phyloP scores from a whole-genome alignment of 1,140 invertebrate genomes.

The Nasonia vitripennis region DNA sequence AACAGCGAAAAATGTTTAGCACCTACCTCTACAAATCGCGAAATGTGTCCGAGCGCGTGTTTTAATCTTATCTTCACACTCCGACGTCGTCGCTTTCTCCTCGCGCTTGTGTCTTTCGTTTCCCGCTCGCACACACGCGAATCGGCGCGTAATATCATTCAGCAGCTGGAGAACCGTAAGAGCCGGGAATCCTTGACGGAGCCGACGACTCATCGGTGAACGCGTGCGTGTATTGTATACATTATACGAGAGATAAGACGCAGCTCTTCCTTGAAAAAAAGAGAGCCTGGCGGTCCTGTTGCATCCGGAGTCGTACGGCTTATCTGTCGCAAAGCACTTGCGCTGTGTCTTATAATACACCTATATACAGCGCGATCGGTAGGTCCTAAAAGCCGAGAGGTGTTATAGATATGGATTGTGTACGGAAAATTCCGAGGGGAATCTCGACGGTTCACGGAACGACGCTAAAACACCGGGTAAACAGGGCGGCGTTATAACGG shows the following conservation, averaged over 20 bases:
- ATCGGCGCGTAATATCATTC: not conserved
- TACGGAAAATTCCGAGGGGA: not conserved
- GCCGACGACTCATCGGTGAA: not conserved
- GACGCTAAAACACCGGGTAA: not conserved
- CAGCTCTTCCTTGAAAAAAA: not conserved
- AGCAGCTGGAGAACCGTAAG: not conserved
- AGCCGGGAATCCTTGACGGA: not conserved
- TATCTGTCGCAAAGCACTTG: constrained; percentile 46
- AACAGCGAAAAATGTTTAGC: not conserved
- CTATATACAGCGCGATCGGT: not conserved
- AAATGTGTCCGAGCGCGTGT: constrained; percentile 6
- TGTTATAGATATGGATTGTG: no score
- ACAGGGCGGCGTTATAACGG: not conserved
- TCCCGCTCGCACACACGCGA: not conserved
- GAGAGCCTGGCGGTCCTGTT: not conserved
- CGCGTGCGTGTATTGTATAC: not conserved
- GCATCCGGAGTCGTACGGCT: not conserved
- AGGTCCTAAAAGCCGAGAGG: not conserved
- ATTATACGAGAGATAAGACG: not conserved
- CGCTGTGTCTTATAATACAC: not conserved
- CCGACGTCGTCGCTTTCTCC: constrained; percentile 8
- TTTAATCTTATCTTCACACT: constrained; percentile 13
- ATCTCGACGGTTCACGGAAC: not conserved
- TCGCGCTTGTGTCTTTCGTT: not conserved
- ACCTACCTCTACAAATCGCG: constrained; percentile 6